A percentile compares a stretch with the other conserved stretches of the same genome.
Evolutionary conservation across 2,797 vertebrate species (phyloP).

Genomic region (Amphiprion clarkii): DNA sequence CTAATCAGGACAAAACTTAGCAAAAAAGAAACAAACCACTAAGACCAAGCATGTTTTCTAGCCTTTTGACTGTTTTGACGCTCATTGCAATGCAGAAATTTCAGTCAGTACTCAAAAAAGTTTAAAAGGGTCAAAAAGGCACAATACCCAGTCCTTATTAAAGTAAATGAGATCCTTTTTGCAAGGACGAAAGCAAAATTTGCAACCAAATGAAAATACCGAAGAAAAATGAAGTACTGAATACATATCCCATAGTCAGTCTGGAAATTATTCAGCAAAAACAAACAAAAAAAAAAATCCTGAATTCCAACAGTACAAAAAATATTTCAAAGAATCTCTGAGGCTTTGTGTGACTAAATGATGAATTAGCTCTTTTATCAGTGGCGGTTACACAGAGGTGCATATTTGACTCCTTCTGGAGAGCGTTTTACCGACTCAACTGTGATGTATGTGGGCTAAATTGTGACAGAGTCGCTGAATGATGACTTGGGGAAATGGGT

Average conservation of each 20-base stretch:
- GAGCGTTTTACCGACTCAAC: conserved; percentile 64
- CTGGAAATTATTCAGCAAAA: conserved; percentile 39
- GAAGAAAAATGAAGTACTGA: background rate
- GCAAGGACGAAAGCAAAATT: background rate
- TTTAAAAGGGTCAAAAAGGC: background rate
- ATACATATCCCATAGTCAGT: conserved; percentile 3
- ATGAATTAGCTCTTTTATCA: conserved; percentile 79
- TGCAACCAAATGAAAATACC: background rate
- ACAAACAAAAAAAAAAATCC: conserved; percentile 3
- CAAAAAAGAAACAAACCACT: background rate
- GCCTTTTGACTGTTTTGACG: no score
- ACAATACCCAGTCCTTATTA: background rate
- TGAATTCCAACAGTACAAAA: conserved; percentile 47
- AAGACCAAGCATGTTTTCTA: background rate
- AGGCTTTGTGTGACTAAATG: conserved; percentile 71
- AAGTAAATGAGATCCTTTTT: background rate
- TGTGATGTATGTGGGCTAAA: conserved; percentile 68
- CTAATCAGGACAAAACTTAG: conserved; percentile 7
- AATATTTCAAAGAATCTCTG: conserved; percentile 56
- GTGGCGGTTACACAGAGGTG: conserved; percentile 63
- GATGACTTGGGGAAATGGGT: conserved; percentile 80
- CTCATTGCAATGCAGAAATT: background rate
- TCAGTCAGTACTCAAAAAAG: no score
- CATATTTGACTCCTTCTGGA: conserved; percentile 70
- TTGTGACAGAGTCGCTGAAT: conserved; percentile 72